Conservation (phyloP, 53 echinoderm and acorn worm species). For the Luidia sarsii region DNA sequence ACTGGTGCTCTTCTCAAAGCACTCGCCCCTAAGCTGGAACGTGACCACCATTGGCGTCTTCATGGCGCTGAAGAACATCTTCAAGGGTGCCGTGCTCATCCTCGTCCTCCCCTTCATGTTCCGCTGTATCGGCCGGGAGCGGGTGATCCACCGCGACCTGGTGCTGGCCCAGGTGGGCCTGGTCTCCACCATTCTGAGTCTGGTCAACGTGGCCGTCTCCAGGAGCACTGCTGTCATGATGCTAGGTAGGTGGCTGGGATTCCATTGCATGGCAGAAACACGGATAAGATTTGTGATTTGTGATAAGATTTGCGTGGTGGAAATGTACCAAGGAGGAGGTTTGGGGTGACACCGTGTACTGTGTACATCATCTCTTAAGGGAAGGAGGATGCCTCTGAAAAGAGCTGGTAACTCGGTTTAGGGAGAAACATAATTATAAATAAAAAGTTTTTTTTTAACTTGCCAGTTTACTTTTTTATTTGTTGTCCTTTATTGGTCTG, state of each 20-base stretch:
- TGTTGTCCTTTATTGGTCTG: too few species aligned
- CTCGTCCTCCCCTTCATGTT: constrained; percentile 55
- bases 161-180: constrained; percentile 66
- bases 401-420: too few species aligned
- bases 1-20: constrained; percentile 81
- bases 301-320: not conserved
- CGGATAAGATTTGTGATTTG: not conserved
- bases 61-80: constrained; percentile 65
- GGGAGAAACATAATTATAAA: too few species aligned
- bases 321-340: too few species aligned
- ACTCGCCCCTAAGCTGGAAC: constrained; percentile 80
- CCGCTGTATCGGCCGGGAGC: constrained; percentile 42
- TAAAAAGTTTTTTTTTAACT: too few species aligned
- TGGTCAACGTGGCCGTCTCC: constrained; percentile 67
- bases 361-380: too few species aligned
- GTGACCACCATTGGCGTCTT: constrained; percentile 63
- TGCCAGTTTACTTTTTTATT: too few species aligned
- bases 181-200: constrained; percentile 54
- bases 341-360: too few species aligned
- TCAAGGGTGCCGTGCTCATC: constrained; percentile 63
- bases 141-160: constrained; percentile 64
- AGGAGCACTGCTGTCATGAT: constrained; percentile 71
- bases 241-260: constrained; percentile 70
- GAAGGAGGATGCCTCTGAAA: too few species aligned
- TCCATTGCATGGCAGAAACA: too few species aligned